These are phyloP conservation scores for Zingel zingel DNA, from an alignment of 2,113 vertebrate species.

Conservation along the genomic window DNA sequence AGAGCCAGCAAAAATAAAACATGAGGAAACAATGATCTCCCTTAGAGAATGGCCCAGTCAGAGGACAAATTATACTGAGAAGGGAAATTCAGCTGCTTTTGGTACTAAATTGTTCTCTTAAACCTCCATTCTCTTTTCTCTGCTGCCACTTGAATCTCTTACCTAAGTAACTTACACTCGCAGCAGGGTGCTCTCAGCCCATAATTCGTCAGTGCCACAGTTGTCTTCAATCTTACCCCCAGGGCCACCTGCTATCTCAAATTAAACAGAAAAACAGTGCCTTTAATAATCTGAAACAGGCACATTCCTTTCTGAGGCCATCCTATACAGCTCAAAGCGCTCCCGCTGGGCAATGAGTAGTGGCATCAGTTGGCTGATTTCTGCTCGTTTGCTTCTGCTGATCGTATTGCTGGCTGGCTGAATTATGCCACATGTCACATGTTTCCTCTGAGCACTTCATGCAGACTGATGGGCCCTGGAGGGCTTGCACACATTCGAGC, in stretches of 20 bases:
- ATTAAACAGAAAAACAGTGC: conserved; percentile 69
- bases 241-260: conserved; percentile 47
- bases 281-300: conserved; percentile 72
- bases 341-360: conserved; percentile 52
- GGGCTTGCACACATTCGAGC: conserved; percentile 55
- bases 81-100: conserved; percentile 40
- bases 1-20: conserved; percentile 61
- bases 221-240: conserved; percentile 51
- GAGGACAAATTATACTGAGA: conserved; percentile 55
- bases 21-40: conserved; percentile 64
- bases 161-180: conserved; percentile 62
- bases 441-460: conserved; percentile 63
- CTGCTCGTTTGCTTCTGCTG: conserved; percentile 1
- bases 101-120: conserved; percentile 53
- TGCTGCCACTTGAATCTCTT: conserved; percentile 60
- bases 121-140: conserved; percentile 47
- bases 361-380: conserved; percentile 53
- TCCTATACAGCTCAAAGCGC: conserved; percentile 44
- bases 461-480: conserved; percentile 72
- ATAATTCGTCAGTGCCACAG: conserved; percentile 61
- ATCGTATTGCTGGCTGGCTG: conserved; percentile 64
- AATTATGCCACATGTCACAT: conserved; percentile 73
- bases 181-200: conserved; percentile 66
- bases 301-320: conserved; percentile 47
- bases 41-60: conserved; percentile 42